Conservation (phyloP, 2,113 vertebrate genomes). For the Caranx melampygus region DNA sequence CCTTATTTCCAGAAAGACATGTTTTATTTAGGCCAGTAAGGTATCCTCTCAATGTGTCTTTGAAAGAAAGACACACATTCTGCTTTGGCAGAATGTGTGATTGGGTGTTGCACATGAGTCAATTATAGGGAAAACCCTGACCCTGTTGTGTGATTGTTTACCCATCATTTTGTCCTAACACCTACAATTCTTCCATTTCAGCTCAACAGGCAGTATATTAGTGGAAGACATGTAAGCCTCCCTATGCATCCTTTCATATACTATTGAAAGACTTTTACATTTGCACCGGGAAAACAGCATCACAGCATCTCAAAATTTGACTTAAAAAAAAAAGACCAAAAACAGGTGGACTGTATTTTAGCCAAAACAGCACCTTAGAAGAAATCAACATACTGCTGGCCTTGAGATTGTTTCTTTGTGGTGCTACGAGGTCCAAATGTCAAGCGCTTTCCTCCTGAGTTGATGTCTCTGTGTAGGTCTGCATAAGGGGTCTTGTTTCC, state of each 20-base stretch:
- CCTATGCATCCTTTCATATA: slow-evolving; percentile 78
- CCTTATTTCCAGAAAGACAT: too few species aligned
- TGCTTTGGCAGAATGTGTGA: too few species aligned
- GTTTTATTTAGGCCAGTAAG: too few species aligned
- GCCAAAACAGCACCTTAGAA: slow-evolving; percentile 24
- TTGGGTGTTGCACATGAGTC: too few species aligned
- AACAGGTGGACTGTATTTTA: slow-evolving; percentile 19
- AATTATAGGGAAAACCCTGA: background rate
- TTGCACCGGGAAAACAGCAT: slow-evolving; percentile 79
- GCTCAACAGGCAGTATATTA: slow-evolving; percentile 88
- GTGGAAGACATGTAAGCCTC: slow-evolving; percentile 88
- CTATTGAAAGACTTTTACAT: slow-evolving; percentile 78
- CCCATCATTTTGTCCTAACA: slow-evolving; percentile 77
- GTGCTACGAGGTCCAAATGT: slow-evolving; percentile 82
- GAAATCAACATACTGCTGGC: slow-evolving; percentile 26
- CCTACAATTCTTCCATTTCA: slow-evolving; percentile 85
- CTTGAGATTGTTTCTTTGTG: slow-evolving; percentile 63
- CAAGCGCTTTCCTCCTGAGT: slow-evolving; percentile 74
- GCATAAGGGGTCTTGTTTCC: slow-evolving; percentile 70
- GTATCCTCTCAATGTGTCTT: too few species aligned
- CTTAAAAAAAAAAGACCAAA: slow-evolving; percentile 34
- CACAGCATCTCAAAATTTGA: slow-evolving; percentile 61
- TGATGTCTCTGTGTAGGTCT: slow-evolving; percentile 75
- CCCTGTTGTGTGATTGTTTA: slow-evolving; percentile 57
- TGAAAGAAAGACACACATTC: too few species aligned